A percentile compares a stretch with the other conserved stretches of the same genome.
Evolutionary conservation across 2,888 invertebrate species (phyloP).

Genomic region (Trachelus troglodyta): DNA sequence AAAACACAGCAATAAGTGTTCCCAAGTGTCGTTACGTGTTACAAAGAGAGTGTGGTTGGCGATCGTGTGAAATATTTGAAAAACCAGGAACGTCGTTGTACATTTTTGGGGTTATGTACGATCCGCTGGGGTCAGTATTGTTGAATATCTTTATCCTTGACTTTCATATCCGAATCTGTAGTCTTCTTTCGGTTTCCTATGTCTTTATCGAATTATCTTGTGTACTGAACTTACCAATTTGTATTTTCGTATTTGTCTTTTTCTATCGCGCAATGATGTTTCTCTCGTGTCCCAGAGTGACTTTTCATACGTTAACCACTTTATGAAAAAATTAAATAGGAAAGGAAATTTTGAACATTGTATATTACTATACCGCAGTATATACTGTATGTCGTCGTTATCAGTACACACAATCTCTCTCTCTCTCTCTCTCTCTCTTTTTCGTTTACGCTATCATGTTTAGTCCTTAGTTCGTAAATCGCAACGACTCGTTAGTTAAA

Average conservation of each 20-base stretch:
- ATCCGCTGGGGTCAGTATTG: background rate
- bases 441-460: slow-evolving; percentile 2
- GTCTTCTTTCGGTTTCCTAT: background rate
- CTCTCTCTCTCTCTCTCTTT: too few species aligned
- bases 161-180: background rate
- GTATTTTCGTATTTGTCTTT: background rate
- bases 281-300: background rate
- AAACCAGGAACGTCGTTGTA: background rate
- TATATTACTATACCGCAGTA: background rate
- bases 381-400: too few species aligned
- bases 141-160: background rate
- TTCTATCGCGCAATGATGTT: background rate
- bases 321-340: background rate
- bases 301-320: background rate
- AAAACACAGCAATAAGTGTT: background rate
- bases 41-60: background rate
- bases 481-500: slow-evolving; percentile 31
- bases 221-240: background rate
- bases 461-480: slow-evolving; percentile 16
- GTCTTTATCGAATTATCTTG: background rate
- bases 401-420: too few species aligned
- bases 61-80: background rate
- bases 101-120: background rate
- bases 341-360: background rate
- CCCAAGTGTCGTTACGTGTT: background rate